Evolutionary conservation across 2,888 invertebrate species (phyloP).

Genomic region (Lysandra bellargus): DNA sequence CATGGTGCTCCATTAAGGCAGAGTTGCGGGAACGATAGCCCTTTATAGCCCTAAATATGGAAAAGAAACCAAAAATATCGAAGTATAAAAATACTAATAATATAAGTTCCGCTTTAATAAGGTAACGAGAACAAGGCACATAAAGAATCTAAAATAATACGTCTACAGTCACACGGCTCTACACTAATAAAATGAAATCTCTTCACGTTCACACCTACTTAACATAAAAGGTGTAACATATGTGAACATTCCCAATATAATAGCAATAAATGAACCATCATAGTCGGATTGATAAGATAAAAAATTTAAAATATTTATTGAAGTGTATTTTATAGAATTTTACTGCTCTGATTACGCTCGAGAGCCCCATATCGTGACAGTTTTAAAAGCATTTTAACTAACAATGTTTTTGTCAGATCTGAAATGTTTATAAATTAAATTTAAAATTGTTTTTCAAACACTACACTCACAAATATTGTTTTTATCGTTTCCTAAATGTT

Average conservation of each 20-base stretch:
- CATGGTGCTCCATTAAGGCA: too few species aligned
- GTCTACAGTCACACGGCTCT: neutral
- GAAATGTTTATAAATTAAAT: constrained; percentile 12
- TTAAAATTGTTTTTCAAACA: constrained; percentile 14
- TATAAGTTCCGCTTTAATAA: neutral
- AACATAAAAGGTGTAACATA: constrained; percentile 18
- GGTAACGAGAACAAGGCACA: neutral
- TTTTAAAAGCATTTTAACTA: constrained; percentile 43
- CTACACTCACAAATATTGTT: neutral
- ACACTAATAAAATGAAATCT: constrained; percentile 8
- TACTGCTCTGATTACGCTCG: constrained; percentile 46
- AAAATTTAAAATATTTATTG: constrained; percentile 41
- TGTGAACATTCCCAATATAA: constrained; percentile 12
- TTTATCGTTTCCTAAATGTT: neutral
- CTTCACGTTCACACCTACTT: neutral
- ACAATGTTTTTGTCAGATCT: constrained; percentile 8
- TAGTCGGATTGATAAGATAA: constrained; percentile 42
- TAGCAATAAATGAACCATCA: constrained; percentile 20
- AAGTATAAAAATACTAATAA: neutral
- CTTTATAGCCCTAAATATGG: neutral
- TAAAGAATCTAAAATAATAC: constrained; percentile 10
- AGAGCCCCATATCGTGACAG: constrained; percentile 38
- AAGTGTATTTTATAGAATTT: constrained; percentile 50
- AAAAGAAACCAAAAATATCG: neutral
- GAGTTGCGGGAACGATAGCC: too few species aligned